phyloP scores from a whole-genome alignment of 2,888 invertebrate genomes.

The Gymnoscelis rufifasciata region DNA sequence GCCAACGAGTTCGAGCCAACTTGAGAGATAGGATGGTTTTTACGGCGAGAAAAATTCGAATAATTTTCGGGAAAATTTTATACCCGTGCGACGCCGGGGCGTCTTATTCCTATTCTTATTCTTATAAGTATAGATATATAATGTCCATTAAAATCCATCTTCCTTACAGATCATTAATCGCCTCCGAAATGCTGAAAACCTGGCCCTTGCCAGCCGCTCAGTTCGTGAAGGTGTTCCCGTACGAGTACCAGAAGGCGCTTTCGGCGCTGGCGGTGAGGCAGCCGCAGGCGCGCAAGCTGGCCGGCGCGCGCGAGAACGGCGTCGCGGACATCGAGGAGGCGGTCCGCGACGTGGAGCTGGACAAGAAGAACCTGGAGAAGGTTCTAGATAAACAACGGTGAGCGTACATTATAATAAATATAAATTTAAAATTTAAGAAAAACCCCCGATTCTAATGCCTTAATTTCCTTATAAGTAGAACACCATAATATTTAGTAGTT shows the following conservation, averaged over 20 bases:
- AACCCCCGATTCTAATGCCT: too few relatives aligned
- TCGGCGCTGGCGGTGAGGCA: conserved; percentile 76
- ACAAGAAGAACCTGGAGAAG: conserved; percentile 89
- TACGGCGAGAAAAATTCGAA: too few relatives aligned
- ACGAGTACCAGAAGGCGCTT: conserved; percentile 95
- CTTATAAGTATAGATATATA: too few relatives aligned
- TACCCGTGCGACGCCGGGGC: too few relatives aligned
- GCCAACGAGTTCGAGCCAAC: too few relatives aligned
- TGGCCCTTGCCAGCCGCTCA: conserved; percentile 88
- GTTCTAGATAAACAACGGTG: conserved; percentile 88
- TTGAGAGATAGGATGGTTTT: too few relatives aligned
- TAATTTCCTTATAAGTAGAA: too few relatives aligned
- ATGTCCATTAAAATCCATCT: too few relatives aligned
- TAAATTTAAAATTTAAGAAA: too few relatives aligned
- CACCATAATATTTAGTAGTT: too few relatives aligned
- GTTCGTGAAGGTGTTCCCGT: conserved; percentile 98
- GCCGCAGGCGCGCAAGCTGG: conserved; percentile 37
- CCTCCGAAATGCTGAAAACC: conserved; percentile 85
- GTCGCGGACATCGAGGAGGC: conserved; percentile 93
- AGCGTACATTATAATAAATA: conserved; percentile 5
- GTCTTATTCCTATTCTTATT: too few relatives aligned
- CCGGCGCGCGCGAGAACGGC: conserved; percentile 64
- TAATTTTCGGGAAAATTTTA: too few relatives aligned
- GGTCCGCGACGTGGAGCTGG: conserved; percentile 85
- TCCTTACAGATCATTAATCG: conserved; percentile 89